phyloP scores from a whole-genome alignment of 2,888 invertebrate genomes.

The Euplagia quadripunctaria region DNA sequence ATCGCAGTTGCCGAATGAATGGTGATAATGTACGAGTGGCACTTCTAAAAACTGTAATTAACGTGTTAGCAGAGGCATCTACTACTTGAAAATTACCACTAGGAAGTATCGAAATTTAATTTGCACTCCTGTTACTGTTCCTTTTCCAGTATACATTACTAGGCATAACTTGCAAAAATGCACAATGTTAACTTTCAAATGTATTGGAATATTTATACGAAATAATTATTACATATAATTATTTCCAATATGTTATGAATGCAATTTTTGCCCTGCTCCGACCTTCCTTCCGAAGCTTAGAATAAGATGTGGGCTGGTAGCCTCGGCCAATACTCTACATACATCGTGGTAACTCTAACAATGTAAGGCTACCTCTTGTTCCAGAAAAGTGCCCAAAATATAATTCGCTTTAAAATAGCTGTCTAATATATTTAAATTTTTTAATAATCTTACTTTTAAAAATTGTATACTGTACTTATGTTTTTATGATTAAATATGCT shows the following conservation, averaged over 20 bases:
- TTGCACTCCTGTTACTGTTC: background rate
- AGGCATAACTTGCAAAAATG: background rate
- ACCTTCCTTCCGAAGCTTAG: too few species aligned
- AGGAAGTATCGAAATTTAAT: background rate
- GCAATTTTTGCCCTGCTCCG: too few species aligned
- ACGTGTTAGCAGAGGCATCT: background rate
- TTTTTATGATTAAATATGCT: constrained; percentile 16
- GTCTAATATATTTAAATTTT: background rate
- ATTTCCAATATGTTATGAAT: too few species aligned
- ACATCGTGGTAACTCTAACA: too few species aligned
- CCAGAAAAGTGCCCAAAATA: background rate
- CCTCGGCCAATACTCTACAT: too few species aligned
- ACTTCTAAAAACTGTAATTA: background rate
- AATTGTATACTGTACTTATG: constrained; percentile 11
- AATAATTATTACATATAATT: too few species aligned
- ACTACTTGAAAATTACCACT: background rate
- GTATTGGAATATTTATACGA: background rate
- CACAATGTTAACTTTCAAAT: background rate
- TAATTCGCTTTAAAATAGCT: background rate
- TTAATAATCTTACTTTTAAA: constrained; percentile 2
- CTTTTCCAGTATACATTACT: background rate
- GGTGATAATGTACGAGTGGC: background rate
- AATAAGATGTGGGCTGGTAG: too few species aligned
- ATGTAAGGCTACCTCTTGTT: background rate
- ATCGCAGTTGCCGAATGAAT: background rate